Conservation (phyloP, 1,140 invertebrate genomes). For the Cherax destructor region DNA sequence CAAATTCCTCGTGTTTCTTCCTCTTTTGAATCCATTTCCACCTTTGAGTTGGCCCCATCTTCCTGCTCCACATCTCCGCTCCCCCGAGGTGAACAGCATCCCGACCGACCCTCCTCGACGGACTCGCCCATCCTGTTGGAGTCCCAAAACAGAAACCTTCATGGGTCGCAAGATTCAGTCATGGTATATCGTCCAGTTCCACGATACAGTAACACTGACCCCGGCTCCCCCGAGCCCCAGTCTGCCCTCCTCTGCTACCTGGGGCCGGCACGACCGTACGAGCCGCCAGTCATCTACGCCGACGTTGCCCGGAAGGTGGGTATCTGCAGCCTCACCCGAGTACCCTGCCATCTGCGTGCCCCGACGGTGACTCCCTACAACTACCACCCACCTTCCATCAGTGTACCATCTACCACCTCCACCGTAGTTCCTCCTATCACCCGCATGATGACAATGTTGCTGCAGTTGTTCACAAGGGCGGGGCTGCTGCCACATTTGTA, state of each 20-base stretch:
- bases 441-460: slow-evolving; percentile 17
- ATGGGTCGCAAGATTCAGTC: slow-evolving; percentile 53
- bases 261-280: slow-evolving; percentile 57
- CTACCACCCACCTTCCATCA: not conserved
- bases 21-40: slow-evolving; percentile 64
- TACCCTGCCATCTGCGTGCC: not conserved
- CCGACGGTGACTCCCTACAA: not conserved
- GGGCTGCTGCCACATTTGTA: slow-evolving; percentile 3
- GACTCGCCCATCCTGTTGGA: slow-evolving; percentile 62
- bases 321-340: slow-evolving; percentile 23
- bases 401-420: not conserved
- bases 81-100: not conserved
- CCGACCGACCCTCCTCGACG: slow-evolving; percentile 68
- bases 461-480: slow-evolving; percentile 2
- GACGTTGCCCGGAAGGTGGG: slow-evolving; percentile 53
- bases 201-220: slow-evolving; percentile 47
- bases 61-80: slow-evolving; percentile 50
- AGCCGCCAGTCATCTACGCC: slow-evolving; percentile 60
- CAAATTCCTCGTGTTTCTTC: slow-evolving; percentile 55
- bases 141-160: slow-evolving; percentile 23
- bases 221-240: slow-evolving; percentile 58
- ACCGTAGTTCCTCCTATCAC: slow-evolving; percentile 33
- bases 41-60: slow-evolving; percentile 51
- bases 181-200: slow-evolving; percentile 62
- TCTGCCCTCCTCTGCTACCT: slow-evolving; percentile 63